Percentiles rank a stretch among this genome's conserved stretches.
phyloP scores from a whole-genome alignment of 2,888 invertebrate species.

The Drosophila hamatofila region DNA sequence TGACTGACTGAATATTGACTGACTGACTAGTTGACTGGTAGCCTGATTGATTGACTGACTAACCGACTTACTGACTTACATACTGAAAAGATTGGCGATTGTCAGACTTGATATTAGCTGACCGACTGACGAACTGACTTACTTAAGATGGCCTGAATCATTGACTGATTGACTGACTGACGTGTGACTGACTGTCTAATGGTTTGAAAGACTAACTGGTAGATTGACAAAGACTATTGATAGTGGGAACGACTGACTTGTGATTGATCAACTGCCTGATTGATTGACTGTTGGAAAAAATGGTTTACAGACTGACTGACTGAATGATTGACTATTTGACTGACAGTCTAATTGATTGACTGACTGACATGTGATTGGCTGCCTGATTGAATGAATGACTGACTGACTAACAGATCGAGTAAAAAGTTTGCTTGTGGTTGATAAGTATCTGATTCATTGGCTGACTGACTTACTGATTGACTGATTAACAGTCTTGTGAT shows the following conservation, averaged over 20 bases:
- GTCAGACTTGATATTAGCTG: background rate
- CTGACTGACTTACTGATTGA: background rate
- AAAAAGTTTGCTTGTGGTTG: no score
- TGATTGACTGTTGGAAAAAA: background rate
- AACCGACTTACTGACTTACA: background rate
- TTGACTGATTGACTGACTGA: background rate
- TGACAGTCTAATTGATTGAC: no score
- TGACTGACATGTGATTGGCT: background rate
- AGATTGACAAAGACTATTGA: no score
- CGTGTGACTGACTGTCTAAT: background rate
- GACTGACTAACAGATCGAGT: no score
- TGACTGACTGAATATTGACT: no score
- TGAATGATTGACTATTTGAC: background rate
- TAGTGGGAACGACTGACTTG: no score
- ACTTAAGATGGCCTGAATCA: background rate
- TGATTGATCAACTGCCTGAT: no score
- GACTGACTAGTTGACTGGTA: no score
- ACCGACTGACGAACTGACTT: background rate
- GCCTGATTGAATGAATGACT: background rate
- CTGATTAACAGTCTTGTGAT: no score
- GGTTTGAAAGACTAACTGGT: background rate
- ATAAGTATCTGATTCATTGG: background rate
- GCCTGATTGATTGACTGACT: background rate
- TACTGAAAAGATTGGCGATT: background rate
- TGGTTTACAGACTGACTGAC: no score